Percentiles rank a stretch among this genome's conserved stretches.
phyloP scores from a whole-genome alignment of 2,888 invertebrate genomes.

The Dasysyrphus tricinctus region DNA sequence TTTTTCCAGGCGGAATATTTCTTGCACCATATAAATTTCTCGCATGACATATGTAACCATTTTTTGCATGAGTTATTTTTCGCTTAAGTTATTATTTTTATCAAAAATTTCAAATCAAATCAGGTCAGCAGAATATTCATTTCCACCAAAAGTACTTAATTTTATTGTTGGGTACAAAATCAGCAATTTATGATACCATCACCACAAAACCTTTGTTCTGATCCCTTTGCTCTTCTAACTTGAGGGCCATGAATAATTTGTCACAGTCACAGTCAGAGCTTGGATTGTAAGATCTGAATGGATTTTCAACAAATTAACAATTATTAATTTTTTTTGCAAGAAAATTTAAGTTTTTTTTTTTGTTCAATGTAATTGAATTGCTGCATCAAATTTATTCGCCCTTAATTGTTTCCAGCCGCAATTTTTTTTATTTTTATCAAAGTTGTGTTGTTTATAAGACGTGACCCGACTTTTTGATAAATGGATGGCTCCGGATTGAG shows the following conservation, averaged over 20 bases:
- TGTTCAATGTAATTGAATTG: conserved; percentile 1
- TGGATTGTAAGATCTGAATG: neutral
- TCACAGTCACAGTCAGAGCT: no score
- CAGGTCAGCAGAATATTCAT: no score
- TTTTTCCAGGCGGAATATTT: no score
- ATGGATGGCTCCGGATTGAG: neutral
- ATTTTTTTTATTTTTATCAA: neutral
- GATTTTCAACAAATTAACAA: neutral
- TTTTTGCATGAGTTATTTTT: no score
- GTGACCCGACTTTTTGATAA: conserved; percentile 23
- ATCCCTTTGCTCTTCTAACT: neutral
- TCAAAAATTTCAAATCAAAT: no score
- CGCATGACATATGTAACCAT: no score
- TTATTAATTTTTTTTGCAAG: neutral
- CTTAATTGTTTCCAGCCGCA: conserved; percentile 3
- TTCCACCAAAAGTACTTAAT: no score
- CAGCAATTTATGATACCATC: no score
- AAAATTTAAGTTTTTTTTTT: neutral
- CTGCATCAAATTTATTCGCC: neutral
- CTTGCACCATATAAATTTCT: no score
- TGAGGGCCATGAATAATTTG: neutral
- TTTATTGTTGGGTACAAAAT: no score
- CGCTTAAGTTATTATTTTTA: no score
- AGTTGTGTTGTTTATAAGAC: conserved; percentile 6
- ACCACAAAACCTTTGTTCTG: no score